Conservation (phyloP, 2,113 vertebrate species). For the Sterrhoptilus dennistouni region DNA sequence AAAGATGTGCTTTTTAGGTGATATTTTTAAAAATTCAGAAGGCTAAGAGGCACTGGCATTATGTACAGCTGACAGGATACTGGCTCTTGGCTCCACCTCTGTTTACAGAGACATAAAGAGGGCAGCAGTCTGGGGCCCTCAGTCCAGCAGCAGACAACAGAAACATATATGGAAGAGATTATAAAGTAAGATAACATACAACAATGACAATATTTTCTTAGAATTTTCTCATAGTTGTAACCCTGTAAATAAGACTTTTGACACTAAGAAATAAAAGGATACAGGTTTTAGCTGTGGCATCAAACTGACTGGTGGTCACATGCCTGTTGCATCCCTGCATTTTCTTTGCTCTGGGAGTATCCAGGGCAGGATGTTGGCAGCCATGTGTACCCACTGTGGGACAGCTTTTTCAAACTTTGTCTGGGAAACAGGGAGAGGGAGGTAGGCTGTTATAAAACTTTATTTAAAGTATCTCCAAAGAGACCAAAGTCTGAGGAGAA, state of each 20-base stretch:
- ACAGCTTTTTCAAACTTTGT: not conserved
- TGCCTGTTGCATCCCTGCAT: not conserved
- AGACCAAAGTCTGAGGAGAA: not conserved
- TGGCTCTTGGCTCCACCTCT: not conserved
- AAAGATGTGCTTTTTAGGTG: not conserved
- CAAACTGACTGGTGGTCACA: rapidly evolving
- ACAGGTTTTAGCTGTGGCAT: not conserved
- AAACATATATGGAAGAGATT: not conserved
- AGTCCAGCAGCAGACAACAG: not conserved
- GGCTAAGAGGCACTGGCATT: not conserved
- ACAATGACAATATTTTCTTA: not conserved
- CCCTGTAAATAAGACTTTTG: not conserved
- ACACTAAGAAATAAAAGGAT: not conserved
- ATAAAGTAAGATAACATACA: not conserved
- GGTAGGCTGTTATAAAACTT: not conserved
- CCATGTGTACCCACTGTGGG: not conserved
- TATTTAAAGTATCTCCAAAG: not conserved
- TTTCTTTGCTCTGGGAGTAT: rapidly evolving
- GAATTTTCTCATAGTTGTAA: not conserved
- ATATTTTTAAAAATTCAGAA: not conserved
- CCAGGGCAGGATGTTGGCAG: not conserved
- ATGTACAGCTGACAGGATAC: not conserved
- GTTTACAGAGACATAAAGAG: not conserved
- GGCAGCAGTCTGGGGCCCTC: not conserved
- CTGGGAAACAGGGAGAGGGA: not conserved